Conservation (phyloP, 2,797 vertebrate species). For the Ctenosaura bakeri region DNA sequence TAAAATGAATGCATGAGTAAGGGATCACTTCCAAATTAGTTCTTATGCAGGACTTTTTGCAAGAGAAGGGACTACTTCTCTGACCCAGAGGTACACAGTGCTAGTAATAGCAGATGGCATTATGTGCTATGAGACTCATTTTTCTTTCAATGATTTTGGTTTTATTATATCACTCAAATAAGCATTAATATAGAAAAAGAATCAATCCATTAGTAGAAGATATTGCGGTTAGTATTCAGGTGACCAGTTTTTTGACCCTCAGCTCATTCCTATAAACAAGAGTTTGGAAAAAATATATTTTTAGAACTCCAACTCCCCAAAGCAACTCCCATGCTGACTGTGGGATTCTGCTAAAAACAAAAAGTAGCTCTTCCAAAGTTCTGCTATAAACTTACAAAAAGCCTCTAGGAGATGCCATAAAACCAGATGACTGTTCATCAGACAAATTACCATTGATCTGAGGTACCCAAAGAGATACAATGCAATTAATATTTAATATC, state of each 20-base stretch:
- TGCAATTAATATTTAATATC: conserved; percentile 45
- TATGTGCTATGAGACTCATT: neutral
- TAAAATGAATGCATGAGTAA: too few species aligned
- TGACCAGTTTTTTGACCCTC: conserved; percentile 18
- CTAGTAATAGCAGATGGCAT: neutral
- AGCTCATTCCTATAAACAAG: conserved; percentile 42
- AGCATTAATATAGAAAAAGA: neutral
- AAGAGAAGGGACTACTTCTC: neutral
- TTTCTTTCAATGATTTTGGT: neutral
- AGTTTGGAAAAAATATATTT: too few species aligned
- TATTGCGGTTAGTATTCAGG: conserved; percentile 38
- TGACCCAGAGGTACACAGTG: neutral
- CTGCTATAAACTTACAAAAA: conserved; percentile 30
- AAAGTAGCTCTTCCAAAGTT: too few species aligned
- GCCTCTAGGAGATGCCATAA: neutral
- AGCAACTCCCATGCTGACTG: too few species aligned
- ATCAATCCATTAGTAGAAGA: neutral
- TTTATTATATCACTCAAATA: neutral
- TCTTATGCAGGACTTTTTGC: too few species aligned
- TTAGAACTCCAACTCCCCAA: too few species aligned
- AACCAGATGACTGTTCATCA: conserved; percentile 35
- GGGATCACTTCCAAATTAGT: too few species aligned
- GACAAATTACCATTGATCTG: conserved; percentile 44
- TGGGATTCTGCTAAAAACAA: too few species aligned
- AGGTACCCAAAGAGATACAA: conserved; percentile 39